Evolutionary conservation across 2,113 vertebrate genomes (phyloP).

Genomic region (Upupa epops): DNA sequence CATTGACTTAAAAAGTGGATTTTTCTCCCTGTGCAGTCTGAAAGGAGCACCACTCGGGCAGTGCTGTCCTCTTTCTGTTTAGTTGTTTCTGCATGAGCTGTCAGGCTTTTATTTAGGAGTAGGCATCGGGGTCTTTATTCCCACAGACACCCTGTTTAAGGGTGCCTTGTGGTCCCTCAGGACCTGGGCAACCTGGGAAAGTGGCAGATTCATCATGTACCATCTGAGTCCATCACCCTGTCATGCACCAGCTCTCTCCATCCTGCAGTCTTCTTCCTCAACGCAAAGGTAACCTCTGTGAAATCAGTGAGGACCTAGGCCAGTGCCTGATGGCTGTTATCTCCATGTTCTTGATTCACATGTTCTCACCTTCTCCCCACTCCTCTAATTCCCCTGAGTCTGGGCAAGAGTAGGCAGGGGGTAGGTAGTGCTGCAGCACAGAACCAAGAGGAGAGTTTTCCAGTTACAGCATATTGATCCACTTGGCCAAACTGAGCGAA

Average conservation of each 20-base stretch:
- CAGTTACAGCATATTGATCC: background rate
- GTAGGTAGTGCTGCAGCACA: background rate
- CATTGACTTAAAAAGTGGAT: background rate
- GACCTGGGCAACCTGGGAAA: background rate
- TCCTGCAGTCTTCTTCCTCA: background rate
- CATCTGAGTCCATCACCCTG: accelerated
- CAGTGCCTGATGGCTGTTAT: background rate
- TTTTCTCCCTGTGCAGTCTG: background rate
- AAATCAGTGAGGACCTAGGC: background rate
- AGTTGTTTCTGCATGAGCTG: background rate
- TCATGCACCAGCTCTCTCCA: background rate
- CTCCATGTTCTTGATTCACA: background rate
- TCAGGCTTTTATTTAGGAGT: background rate
- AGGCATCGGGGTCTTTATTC: background rate
- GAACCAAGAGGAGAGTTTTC: background rate
- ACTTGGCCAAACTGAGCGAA: background rate
- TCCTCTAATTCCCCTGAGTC: background rate
- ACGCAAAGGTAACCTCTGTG: background rate
- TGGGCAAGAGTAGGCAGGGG: background rate
- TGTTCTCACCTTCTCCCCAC: background rate
- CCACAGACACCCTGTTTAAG: background rate
- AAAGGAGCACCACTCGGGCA: background rate
- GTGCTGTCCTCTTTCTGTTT: background rate
- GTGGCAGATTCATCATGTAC: background rate
- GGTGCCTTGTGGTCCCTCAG: background rate